Percentiles rank a stretch among this genome's conserved stretches.
Evolutionary conservation across 2,797 vertebrate genomes (phyloP).

Genomic region (Notolabrus celidotus): DNA sequence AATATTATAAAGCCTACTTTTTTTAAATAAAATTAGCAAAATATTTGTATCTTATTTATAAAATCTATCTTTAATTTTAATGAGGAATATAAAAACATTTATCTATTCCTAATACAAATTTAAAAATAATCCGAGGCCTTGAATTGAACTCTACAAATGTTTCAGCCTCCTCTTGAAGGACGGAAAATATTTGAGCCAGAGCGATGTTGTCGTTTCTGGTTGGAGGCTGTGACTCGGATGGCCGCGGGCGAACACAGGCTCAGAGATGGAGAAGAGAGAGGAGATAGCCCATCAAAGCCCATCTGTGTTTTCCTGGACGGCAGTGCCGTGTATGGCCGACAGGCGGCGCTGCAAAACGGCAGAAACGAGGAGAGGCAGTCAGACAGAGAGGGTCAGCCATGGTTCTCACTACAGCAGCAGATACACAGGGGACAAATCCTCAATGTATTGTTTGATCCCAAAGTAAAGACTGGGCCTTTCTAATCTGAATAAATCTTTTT

Average conservation of each 20-base stretch:
- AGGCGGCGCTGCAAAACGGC: conserved; percentile 83
- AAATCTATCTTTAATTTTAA: no score
- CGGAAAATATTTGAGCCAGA: conserved; percentile 53
- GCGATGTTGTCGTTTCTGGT: conserved; percentile 75
- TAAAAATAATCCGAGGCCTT: conserved; percentile 8
- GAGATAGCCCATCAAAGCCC: conserved; percentile 59
- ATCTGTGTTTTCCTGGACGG: conserved; percentile 32
- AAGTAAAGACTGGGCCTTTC: background rate
- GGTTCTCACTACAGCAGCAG: conserved; percentile 35
- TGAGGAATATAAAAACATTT: no score
- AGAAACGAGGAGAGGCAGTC: conserved; percentile 31
- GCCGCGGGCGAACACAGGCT: conserved; percentile 71
- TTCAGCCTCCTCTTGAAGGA: conserved; percentile 44
- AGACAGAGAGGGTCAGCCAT: conserved; percentile 14
- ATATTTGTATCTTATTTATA: no score
- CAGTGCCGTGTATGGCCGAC: conserved; percentile 63
- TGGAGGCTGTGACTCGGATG: conserved; percentile 71
- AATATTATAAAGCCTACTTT: no score
- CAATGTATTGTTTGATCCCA: conserved; percentile 60
- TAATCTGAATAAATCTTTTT: no score
- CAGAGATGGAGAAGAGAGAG: conserved; percentile 39
- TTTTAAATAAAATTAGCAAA: no score
- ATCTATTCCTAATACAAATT: background rate
- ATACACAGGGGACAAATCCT: conserved; percentile 46
- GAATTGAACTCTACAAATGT: conserved; percentile 17